phyloP scores from a whole-genome alignment of 2,888 invertebrate species.

The Stenodema calcarata region DNA sequence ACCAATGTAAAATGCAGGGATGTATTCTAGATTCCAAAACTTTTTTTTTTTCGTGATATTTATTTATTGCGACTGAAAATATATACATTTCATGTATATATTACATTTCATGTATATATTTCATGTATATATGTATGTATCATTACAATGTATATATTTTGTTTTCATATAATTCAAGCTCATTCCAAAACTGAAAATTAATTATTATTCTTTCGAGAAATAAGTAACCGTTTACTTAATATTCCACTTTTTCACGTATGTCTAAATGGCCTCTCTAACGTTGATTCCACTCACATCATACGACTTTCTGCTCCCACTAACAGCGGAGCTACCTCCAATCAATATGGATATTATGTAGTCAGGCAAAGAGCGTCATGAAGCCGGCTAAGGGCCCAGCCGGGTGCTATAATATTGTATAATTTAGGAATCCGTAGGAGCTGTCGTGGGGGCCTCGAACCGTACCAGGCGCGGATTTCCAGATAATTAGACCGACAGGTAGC shows the following conservation, averaged over 20 bases:
- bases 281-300: background rate
- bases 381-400: constrained; percentile 21
- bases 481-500: constrained; percentile 44
- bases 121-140: too few species aligned
- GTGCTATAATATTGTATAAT: constrained; percentile 47
- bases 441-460: background rate
- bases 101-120: too few species aligned
- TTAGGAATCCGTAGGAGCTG: constrained; percentile 3
- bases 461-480: constrained; percentile 48
- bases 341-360: constrained; percentile 11
- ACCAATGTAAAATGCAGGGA: too few species aligned
- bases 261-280: background rate
- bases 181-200: too few species aligned
- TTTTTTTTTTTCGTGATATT: too few species aligned
- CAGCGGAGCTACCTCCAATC: background rate
- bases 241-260: background rate
- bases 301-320: background rate
- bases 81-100: too few species aligned
- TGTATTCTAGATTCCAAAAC: too few species aligned
- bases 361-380: background rate
- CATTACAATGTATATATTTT: too few species aligned
- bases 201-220: too few species aligned
- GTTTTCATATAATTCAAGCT: too few species aligned
- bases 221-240: background rate
- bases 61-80: too few species aligned